Percentiles rank a stretch among this genome's conserved stretches.
phyloP scores from a whole-genome alignment of 2,113 vertebrate genomes.

The Empidonax alnorum region DNA sequence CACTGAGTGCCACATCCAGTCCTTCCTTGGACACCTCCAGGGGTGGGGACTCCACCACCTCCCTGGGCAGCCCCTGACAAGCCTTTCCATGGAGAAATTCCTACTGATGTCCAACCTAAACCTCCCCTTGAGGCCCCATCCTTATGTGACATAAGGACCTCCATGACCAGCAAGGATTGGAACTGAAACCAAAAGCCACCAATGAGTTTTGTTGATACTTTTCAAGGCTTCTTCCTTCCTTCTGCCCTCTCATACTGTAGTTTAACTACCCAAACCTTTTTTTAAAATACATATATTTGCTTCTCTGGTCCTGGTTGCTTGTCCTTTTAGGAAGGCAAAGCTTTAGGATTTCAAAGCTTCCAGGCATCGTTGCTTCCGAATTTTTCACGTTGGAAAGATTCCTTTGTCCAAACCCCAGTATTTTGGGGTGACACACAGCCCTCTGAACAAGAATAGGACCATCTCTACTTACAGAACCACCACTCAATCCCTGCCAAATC shows the following conservation, averaged over 20 bases:
- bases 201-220: background rate
- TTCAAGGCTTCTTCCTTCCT: background rate
- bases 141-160: background rate
- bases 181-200: background rate
- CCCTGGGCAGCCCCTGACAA: background rate
- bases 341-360: background rate
- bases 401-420: background rate
- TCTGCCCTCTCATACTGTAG: fast-evolving
- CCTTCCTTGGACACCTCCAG: background rate
- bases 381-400: background rate
- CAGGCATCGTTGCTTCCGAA: background rate
- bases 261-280: background rate
- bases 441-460: background rate
- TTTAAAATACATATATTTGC: background rate
- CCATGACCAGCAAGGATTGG: background rate
- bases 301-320: background rate
- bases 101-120: background rate
- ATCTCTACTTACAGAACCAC: background rate
- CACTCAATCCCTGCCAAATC: background rate
- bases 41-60: background rate
- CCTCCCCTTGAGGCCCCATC: background rate
- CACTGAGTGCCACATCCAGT: background rate
- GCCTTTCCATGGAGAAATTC: background rate
- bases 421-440: background rate
- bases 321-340: background rate